Base-by-base conservation (phyloP, 2,888 invertebrate species). In the Conchocele bisecta region DNA sequence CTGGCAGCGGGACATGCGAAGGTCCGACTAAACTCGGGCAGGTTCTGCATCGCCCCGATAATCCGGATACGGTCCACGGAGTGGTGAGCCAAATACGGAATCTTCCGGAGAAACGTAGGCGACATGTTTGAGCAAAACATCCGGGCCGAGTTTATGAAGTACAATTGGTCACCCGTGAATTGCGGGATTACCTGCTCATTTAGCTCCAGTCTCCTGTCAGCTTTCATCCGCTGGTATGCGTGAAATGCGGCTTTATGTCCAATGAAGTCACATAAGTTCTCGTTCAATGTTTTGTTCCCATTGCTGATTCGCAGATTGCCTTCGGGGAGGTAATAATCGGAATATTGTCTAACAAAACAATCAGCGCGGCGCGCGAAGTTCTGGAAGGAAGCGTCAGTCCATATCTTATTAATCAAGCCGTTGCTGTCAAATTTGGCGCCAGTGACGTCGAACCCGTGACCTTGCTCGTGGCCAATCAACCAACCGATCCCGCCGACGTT, bases 91-190 rank as follows among this genome's bases (percentile, higher is more conserved):
- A 59, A 26, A 4, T 44, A 53, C 5, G 59, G 53, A 31, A 67
- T 31, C 20, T 59, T 67, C 13, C 42, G 29, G 6, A 35, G 17
- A 35, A 59, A 67, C 24, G 15, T 31, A 1, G 26, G n/a, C 5
- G 66, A 59, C 20, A 44, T 28, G 6, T 57, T 53, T 0, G 37
- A 17, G 31, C 59, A 67, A 35, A 31, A 53, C 4, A 1, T 15
- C 37, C 59, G 51, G 2, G 59, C 66, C 20, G 11, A 22, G 24
- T 67, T 67, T 9, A 67, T 67, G 31, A 67, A 67, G 22, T 33
- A 67, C 33, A 67, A 35, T 20, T 67, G 37, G 28, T 67, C 66
- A 20, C 59, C 66, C 6, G 53, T 67, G 31, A 59, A 67, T n/a
- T n/a, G n/a, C 15, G 66, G 66, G 15, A 67, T 20, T 1, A 31